Percentiles rank a stretch among this genome's conserved stretches.
Conservation (phyloP, 2,113 vertebrate species). For the Saccopteryx leptura region DNA sequence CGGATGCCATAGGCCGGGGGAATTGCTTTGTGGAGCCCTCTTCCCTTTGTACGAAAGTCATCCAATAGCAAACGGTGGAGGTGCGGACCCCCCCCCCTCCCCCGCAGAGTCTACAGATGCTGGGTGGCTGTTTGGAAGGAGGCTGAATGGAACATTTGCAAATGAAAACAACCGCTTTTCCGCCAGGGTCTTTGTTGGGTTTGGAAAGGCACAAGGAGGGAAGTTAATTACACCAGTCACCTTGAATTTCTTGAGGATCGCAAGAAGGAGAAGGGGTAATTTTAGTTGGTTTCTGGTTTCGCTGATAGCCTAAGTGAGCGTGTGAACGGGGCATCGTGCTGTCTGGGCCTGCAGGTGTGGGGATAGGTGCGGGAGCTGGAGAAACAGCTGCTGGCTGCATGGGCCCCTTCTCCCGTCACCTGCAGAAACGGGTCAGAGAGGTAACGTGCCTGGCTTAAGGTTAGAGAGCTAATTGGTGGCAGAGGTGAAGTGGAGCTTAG, state of each 20-base stretch:
- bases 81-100: background rate
- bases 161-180: constrained; percentile 77
- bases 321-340: background rate
- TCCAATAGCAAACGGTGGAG: constrained; percentile 27
- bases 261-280: constrained; percentile 32
- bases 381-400: background rate
- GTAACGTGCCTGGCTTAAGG: background rate
- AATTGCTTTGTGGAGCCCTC: background rate
- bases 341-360: too few species aligned
- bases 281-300: constrained; percentile 51
- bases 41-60: constrained; percentile 37
- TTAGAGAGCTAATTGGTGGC: constrained; percentile 30
- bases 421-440: constrained; percentile 34
- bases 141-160: constrained; percentile 74
- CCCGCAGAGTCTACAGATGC: constrained; percentile 74
- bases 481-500: background rate
- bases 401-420: background rate
- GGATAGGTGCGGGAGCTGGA: background rate
- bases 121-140: constrained; percentile 51
- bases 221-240: constrained; percentile 79
- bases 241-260: constrained; percentile 73
- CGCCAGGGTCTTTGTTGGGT: constrained; percentile 53
- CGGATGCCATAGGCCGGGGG: constrained; percentile 53
- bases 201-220: constrained; percentile 51
- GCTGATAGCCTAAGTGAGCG: background rate